Evolutionary conservation across 2,113 vertebrate species (phyloP).

Genomic region (Nothoprocta perdicaria): DNA sequence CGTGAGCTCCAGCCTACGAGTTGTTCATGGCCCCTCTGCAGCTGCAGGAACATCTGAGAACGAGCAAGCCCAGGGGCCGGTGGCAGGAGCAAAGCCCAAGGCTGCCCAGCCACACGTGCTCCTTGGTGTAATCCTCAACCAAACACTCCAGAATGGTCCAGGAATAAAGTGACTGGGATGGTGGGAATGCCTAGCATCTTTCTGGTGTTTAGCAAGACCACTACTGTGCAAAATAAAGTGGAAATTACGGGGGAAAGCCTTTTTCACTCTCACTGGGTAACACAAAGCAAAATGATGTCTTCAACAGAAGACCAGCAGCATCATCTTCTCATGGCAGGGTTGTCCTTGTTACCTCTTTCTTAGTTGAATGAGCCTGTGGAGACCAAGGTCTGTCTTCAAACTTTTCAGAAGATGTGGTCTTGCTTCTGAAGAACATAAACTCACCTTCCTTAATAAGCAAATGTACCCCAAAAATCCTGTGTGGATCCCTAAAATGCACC

Average conservation of each 20-base stretch:
- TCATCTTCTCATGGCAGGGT: not conserved
- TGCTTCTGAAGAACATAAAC: not conserved
- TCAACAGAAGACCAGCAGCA: not conserved
- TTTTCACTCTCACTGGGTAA: not conserved
- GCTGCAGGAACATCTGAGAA: not conserved
- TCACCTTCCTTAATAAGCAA: not conserved
- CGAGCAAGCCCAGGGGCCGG: not conserved
- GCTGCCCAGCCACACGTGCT: not conserved
- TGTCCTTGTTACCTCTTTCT: not conserved
- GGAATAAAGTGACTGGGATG: not conserved
- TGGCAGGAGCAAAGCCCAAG: not conserved
- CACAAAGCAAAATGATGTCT: not conserved
- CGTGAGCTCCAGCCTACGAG: not conserved
- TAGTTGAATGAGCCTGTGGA: fast-evolving
- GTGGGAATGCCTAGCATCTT: not conserved
- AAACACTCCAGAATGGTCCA: not conserved
- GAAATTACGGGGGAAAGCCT: fast-evolving
- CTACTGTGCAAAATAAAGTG: not conserved
- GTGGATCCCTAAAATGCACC: not conserved
- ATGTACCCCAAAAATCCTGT: not conserved
- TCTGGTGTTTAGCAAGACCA: not conserved
- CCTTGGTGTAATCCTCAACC: not conserved
- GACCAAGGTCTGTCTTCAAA: not conserved
- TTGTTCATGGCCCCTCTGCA: not conserved
- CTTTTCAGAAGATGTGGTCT: not conserved